A percentile compares a stretch with the other conserved stretches of the same genome.
Evolutionary conservation across 2,113 vertebrate species (phyloP).

Genomic region (Protomyctophum bolini): DNA sequence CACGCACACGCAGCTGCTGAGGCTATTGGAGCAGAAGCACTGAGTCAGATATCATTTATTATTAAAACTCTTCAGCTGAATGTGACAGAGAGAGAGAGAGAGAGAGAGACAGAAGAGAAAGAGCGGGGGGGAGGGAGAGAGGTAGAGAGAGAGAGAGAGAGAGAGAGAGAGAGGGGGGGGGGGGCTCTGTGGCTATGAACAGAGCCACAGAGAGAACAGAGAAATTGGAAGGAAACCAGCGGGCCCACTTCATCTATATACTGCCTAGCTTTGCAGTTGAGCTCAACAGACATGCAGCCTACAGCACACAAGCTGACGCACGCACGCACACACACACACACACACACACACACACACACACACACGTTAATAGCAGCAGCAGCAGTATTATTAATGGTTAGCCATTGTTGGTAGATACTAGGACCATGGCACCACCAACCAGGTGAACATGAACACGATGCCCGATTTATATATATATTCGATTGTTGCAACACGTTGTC

Average conservation of each 20-base stretch:
- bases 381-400: constrained; percentile 56
- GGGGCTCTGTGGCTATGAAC: constrained; percentile 1
- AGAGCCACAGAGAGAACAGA: constrained; percentile 14
- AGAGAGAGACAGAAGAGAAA: background rate
- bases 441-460: constrained; percentile 57
- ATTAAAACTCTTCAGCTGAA: constrained; percentile 27
- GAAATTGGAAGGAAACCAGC: constrained; percentile 1
- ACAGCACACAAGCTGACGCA: background rate
- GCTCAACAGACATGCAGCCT: background rate
- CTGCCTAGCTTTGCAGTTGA: background rate
- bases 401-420: constrained; percentile 62
- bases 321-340: background rate
- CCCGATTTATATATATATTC: too few species aligned
- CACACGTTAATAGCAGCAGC: constrained; percentile 41
- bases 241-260: constrained; percentile 1
- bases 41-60: constrained; percentile 29
- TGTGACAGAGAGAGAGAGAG: constrained; percentile 4
- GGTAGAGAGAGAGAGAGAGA: background rate
- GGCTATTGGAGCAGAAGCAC: constrained; percentile 35
- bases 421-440: constrained; percentile 52
- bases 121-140: background rate
- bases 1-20: constrained; percentile 18
- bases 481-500: too few species aligned
- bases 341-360: constrained; percentile 11
- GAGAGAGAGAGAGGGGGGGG: too few species aligned